These are phyloP conservation scores for Ursus arctos DNA, from an alignment of 2,113 vertebrate genomes.

Conservation along the genomic window DNA sequence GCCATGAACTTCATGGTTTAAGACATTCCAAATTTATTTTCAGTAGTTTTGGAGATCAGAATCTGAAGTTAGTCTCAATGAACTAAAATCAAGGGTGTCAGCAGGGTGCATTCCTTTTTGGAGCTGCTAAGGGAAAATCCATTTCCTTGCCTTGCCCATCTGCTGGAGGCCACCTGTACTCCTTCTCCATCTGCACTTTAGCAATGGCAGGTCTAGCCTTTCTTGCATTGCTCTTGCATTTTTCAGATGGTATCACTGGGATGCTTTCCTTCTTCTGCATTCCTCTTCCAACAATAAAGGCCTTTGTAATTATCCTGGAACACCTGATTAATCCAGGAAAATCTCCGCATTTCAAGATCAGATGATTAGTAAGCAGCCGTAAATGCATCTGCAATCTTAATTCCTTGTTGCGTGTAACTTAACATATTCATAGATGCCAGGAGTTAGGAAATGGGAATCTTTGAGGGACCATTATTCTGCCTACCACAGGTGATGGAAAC, in stretches of 20 bases:
- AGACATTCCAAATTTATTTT: neutral
- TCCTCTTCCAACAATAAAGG: neutral
- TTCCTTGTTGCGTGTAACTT: neutral
- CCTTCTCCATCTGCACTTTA: neutral
- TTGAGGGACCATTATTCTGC: neutral
- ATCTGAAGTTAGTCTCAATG: neutral
- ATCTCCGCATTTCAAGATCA: neutral
- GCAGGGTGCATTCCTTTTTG: neutral
- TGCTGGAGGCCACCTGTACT: neutral
- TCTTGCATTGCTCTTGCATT: neutral
- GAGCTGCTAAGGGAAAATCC: neutral
- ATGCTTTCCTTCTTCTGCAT: neutral
- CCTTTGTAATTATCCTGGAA: neutral
- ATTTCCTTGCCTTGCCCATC: neutral
- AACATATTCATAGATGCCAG: neutral
- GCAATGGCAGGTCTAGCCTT: neutral
- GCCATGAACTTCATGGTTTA: neutral
- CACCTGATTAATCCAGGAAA: neutral
- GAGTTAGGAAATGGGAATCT: neutral
- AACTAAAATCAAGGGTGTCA: neutral
- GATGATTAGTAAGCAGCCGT: neutral
- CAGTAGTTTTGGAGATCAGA: neutral
- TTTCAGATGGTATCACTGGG: neutral
- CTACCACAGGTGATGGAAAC: neutral
- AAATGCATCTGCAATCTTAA: neutral